These are phyloP conservation scores for Pandemis corylana DNA, from an alignment of 2,888 invertebrate species.

Conservation along the genomic window DNA sequence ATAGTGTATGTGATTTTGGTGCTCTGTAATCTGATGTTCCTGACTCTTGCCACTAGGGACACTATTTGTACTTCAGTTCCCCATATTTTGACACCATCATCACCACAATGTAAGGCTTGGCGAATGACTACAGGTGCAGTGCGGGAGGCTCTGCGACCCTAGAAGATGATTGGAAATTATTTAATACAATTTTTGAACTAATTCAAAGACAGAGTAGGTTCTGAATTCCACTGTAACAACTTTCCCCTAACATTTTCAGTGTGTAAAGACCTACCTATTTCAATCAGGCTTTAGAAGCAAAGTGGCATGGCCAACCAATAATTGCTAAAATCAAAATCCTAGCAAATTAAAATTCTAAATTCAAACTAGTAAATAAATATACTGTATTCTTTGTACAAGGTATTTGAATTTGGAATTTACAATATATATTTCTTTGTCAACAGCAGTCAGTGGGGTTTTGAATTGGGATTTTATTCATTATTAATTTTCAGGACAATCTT, in stretches of 20 bases:
- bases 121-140: slow-evolving; percentile 80
- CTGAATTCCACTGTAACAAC: too few species aligned
- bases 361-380: slow-evolving; percentile 3
- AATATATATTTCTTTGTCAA: background rate
- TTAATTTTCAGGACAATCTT: too few species aligned
- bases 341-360: background rate
- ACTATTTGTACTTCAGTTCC: slow-evolving; percentile 81
- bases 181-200: background rate
- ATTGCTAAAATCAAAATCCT: background rate
- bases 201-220: too few species aligned
- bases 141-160: slow-evolving; percentile 77
- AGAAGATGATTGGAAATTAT: background rate
- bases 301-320: too few species aligned
- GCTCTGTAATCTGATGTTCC: slow-evolving; percentile 77
- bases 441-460: background rate
- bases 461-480: background rate
- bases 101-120: slow-evolving; percentile 78
- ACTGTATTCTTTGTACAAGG: background rate
- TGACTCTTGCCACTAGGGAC: slow-evolving; percentile 71
- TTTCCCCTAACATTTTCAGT: too few species aligned
- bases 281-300: too few species aligned
- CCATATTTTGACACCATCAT: slow-evolving; percentile 82
- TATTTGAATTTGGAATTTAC: background rate
- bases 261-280: too few species aligned
- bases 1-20: slow-evolving; percentile 82